phyloP scores from a whole-genome alignment of 1,140 invertebrate genomes.

The Calycopis cecrops region DNA sequence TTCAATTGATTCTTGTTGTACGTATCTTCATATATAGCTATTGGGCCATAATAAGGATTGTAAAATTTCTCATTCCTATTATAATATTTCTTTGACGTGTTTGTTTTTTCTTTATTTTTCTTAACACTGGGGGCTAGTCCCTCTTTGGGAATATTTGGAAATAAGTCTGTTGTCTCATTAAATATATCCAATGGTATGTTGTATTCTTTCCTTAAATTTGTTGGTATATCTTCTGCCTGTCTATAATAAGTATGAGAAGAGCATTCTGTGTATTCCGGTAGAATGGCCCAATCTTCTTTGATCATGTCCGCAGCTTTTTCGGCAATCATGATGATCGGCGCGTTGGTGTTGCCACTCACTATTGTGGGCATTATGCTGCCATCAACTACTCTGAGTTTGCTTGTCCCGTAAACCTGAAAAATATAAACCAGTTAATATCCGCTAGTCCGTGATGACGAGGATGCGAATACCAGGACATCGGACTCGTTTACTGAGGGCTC shows the following conservation, averaged over 20 bases:
- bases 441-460: no score
- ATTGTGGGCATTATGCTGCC: constrained; percentile 88
- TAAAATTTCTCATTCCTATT: constrained; percentile 17
- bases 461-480: no score
- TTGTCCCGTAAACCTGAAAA: constrained; percentile 82
- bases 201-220: not conserved
- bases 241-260: not conserved
- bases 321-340: constrained; percentile 92
- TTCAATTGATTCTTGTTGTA: no score
- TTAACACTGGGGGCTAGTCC: not conserved
- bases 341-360: constrained; percentile 90
- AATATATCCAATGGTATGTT: not conserved
- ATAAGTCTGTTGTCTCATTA: constrained; percentile 2
- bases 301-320: constrained; percentile 94
- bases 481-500: no score
- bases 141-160: constrained; percentile 8
- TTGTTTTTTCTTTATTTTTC: constrained; percentile 3
- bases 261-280: constrained; percentile 12
- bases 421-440: no score
- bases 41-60: not conserved
- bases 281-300: constrained; percentile 80
- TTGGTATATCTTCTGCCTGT: not conserved
- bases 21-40: constrained; percentile 6
- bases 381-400: constrained; percentile 84
- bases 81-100: not conserved